Conservation (phyloP, 2,113 vertebrate species). For the Corydoras sp. region DNA sequence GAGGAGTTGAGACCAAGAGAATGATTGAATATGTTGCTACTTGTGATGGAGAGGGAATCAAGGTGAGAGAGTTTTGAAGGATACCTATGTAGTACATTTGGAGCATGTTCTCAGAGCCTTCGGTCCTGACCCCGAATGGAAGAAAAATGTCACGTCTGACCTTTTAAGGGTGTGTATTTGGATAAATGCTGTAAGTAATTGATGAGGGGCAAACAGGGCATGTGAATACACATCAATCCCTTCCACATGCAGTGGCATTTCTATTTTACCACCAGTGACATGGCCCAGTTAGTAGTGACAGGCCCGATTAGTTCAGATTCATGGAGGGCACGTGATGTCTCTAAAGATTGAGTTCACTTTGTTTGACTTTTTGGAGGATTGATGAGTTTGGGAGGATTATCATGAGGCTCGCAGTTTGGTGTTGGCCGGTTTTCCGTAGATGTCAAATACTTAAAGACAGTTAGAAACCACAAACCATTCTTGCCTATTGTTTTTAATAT, state of each 20-base stretch:
- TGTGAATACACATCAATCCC: conserved; percentile 27
- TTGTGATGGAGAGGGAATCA: conserved; percentile 14
- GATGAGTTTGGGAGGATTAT: neutral
- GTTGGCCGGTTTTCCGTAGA: no score
- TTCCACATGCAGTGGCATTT: conserved; percentile 6
- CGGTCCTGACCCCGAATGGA: conserved; percentile 44
- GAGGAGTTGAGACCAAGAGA: conserved; percentile 11
- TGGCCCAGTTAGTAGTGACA: conserved; percentile 21
- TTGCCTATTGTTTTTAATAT: no score
- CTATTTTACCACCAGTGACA: conserved; percentile 3
- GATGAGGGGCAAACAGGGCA: conserved; percentile 26
- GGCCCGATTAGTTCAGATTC: neutral
- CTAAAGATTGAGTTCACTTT: conserved; percentile 33
- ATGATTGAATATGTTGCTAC: conserved; percentile 6
- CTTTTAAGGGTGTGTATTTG: conserved; percentile 14
- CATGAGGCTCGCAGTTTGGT: neutral
- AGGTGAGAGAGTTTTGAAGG: conserved; percentile 2
- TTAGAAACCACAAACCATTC: no score
- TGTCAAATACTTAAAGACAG: no score
- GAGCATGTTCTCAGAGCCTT: conserved; percentile 44
- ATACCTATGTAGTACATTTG: conserved; percentile 49
- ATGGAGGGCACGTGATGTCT: neutral
- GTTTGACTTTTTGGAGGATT: conserved; percentile 17
- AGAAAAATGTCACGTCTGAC: conserved; percentile 7
- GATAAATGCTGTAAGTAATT: conserved; percentile 12